A percentile compares a stretch with the other conserved stretches of the same genome.
Conservation (phyloP, 2,888 invertebrate genomes). For the Phortica magna region DNA sequence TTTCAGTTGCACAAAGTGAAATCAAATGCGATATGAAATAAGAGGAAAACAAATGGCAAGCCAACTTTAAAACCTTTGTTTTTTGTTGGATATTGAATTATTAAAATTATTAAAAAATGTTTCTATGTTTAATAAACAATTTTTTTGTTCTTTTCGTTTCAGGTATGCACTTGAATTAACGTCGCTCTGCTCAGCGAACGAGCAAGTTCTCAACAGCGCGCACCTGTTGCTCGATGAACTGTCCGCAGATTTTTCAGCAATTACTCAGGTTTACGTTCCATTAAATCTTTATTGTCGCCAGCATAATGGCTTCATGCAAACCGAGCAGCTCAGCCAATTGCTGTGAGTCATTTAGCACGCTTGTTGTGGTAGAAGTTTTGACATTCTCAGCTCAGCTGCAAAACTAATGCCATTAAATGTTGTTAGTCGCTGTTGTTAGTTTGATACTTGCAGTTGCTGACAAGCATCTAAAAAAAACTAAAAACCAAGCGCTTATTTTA, state of each 20-base stretch:
- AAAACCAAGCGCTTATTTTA: no score
- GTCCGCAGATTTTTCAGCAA: conserved; percentile 57
- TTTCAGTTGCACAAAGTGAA: no score
- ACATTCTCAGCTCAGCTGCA: not conserved
- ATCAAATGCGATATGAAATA: no score
- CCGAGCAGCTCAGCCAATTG: not conserved
- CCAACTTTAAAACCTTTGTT: no score
- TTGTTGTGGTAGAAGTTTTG: not conserved
- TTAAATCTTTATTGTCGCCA: conserved; percentile 64
- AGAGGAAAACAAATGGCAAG: no score
- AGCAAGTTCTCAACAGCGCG: not conserved
- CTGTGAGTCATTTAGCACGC: not conserved
- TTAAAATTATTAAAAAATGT: no score
- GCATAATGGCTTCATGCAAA: conserved; percentile 56
- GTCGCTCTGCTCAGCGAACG: not conserved
- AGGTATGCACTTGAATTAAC: not conserved
- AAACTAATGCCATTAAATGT: not conserved
- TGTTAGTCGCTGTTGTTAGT: not conserved
- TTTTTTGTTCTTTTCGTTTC: conserved; percentile 23
- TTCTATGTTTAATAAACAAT: no score
- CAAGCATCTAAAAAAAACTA: not conserved
- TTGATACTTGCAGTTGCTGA: not conserved
- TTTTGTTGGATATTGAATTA: no score
- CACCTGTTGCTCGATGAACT: conserved; percentile 38
- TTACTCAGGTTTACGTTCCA: conserved; percentile 70